phyloP scores from a whole-genome alignment of 2,113 vertebrate species.

The Porphyrio hochstetteri region DNA sequence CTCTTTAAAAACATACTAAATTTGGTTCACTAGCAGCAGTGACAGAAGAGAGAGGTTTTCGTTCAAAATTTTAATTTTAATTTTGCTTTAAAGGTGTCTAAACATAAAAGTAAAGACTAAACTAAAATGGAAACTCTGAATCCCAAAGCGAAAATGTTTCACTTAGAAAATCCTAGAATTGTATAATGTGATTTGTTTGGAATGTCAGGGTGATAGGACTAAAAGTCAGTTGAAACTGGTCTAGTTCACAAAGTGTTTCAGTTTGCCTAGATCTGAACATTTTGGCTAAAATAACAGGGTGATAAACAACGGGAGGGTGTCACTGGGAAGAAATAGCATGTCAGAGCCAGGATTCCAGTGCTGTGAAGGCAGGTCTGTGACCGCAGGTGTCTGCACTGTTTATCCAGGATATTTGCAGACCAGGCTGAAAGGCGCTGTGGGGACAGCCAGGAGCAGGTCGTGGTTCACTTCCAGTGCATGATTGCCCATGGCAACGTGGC shows the following conservation, averaged over 20 bases:
- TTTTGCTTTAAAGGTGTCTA: background rate
- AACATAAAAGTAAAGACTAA: background rate
- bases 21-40: background rate
- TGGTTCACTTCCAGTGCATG: fast-evolving
- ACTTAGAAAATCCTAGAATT: background rate
- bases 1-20: background rate
- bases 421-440: background rate
- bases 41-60: background rate
- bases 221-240: background rate
- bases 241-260: background rate
- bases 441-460: background rate
- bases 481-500: background rate
- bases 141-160: background rate
- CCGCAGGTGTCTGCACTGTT: background rate
- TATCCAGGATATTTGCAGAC: background rate
- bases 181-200: background rate
- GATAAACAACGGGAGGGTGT: fast-evolving
- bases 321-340: fast-evolving
- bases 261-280: background rate
- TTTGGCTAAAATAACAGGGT: background rate
- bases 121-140: background rate
- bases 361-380: background rate
- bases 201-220: background rate
- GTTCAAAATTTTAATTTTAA: background rate
- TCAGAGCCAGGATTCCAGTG: background rate